phyloP scores from a whole-genome alignment of 2,797 vertebrate species.

The Garrulus glandarius region DNA sequence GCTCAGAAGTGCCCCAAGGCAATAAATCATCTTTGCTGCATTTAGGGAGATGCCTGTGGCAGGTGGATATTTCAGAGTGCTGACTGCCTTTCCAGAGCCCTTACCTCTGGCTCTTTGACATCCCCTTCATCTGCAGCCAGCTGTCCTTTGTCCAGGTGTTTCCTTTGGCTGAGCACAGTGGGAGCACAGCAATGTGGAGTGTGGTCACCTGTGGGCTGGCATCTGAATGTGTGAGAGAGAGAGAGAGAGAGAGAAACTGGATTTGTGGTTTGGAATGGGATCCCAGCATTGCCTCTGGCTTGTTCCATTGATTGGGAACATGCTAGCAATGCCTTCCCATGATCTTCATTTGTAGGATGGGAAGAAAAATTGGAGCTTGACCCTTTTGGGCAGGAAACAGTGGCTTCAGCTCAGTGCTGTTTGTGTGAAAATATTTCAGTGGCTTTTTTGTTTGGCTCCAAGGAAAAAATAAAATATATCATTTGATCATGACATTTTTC shows the following conservation, averaged over 20 bases:
- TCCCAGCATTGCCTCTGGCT: background rate
- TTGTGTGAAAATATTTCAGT: background rate
- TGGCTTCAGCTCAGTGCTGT: background rate
- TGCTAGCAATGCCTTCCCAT: background rate
- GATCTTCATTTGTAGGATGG: background rate
- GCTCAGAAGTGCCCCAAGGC: background rate
- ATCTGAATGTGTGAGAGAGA: background rate
- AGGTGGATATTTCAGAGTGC: background rate
- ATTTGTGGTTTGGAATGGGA: background rate
- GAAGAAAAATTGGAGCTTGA: background rate
- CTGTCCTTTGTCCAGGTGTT: background rate
- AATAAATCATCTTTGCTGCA: background rate
- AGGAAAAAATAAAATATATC: background rate
- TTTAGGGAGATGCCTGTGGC: background rate
- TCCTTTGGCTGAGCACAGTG: background rate
- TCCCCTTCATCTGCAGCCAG: background rate
- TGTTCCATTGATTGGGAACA: background rate
- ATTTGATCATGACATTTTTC: background rate
- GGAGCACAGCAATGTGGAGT: background rate
- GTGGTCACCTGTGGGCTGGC: background rate
- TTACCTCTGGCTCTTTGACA: background rate
- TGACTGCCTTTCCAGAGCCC: background rate
- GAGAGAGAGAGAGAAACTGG: background rate
- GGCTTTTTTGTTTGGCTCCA: background rate
- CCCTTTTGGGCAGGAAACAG: background rate